phyloP scores from a whole-genome alignment of 2,888 invertebrate genomes.

The Amphipoea oculea region DNA sequence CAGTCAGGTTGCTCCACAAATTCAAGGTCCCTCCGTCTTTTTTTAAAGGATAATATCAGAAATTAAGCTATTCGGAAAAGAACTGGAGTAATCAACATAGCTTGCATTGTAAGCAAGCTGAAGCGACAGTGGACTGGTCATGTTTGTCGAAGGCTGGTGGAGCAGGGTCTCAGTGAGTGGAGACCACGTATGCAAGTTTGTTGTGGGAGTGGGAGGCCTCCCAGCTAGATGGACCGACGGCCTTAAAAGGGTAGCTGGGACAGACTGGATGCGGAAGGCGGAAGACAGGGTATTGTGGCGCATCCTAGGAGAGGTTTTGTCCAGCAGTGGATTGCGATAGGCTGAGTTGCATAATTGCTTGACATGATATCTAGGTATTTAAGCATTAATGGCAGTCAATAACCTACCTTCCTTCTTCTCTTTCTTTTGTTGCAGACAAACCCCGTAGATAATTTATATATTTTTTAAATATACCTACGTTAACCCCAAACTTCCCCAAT shows the following conservation, averaged over 20 bases:
- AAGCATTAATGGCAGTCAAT: neutral
- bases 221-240: no score
- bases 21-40: neutral
- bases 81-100: no score
- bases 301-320: neutral
- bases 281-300: neutral
- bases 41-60: no score
- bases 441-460: constrained; percentile 35
- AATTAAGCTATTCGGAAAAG: no score
- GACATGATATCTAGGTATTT: neutral
- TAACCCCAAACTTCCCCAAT: constrained; percentile 9
- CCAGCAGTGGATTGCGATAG: neutral
- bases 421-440: neutral
- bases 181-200: neutral
- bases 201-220: no score
- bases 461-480: constrained; percentile 21
- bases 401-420: neutral
- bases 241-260: neutral
- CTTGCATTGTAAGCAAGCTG: neutral
- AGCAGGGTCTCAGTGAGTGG: neutral
- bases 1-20: neutral
- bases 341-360: neutral
- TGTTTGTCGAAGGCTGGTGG: neutral
- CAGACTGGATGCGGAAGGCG: neutral
- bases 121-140: neutral